A percentile compares a stretch with the other conserved stretches of the same genome.
Conservation (phyloP, 92 coral and sea anemone genomes). For the Parazoanthus swiftii region DNA sequence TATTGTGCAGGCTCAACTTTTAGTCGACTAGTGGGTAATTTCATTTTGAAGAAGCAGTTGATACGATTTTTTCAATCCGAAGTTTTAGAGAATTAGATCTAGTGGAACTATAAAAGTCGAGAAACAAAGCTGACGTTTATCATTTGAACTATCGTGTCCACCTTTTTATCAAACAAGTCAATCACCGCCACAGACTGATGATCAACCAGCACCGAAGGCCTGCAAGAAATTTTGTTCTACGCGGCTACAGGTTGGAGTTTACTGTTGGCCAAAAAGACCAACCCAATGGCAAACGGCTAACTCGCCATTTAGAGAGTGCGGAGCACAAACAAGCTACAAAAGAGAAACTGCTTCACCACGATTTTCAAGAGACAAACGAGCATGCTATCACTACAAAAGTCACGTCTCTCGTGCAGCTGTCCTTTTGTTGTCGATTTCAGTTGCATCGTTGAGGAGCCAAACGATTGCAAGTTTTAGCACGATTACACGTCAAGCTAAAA, state of each 20-base stretch:
- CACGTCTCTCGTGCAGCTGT: too few species aligned
- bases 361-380: too few species aligned
- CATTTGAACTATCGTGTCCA: not conserved
- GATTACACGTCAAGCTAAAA: too few species aligned
- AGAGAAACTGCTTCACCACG: too few species aligned
- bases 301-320: slow-evolving; percentile 9
- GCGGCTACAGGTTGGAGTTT: not conserved
- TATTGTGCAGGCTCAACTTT: slow-evolving; percentile 10
- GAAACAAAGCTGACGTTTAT: slow-evolving; percentile 6
- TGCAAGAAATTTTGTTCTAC: slow-evolving; percentile 7
- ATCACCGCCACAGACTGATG: not conserved
- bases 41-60: too few species aligned
- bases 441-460: too few species aligned
- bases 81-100: slow-evolving; percentile 5
- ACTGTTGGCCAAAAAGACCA: not conserved
- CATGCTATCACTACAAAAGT: too few species aligned
- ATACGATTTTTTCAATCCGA: not conserved
- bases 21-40: too few species aligned
- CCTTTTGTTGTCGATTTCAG: too few species aligned
- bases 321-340: not conserved
- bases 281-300: slow-evolving; percentile 16
- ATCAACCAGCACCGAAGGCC: slow-evolving; percentile 10
- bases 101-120: slow-evolving; percentile 18
- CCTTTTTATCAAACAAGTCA: not conserved
- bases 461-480: too few species aligned